Conservation (phyloP, 1,140 invertebrate species). For the Zophobas atratus region DNA sequence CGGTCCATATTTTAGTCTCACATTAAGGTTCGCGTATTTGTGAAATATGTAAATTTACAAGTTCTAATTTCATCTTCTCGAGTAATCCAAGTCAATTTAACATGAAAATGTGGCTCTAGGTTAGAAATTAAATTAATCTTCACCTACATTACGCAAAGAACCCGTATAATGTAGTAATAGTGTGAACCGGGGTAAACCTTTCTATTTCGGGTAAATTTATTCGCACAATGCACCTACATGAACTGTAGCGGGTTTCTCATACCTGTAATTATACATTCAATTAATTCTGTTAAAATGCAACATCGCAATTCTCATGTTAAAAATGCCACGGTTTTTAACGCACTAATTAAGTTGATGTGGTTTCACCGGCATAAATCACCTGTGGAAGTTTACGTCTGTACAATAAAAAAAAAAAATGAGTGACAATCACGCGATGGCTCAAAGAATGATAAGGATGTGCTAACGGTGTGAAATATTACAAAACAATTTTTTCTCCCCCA, state of each 20-base stretch:
- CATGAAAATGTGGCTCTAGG: background rate
- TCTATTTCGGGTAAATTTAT: constrained; percentile 14
- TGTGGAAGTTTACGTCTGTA: constrained; percentile 9
- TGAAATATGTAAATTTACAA: background rate
- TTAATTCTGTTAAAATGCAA: constrained; percentile 25
- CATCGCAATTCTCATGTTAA: constrained; percentile 15
- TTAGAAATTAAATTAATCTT: constrained; percentile 9
- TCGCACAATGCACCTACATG: background rate
- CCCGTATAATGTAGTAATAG: background rate
- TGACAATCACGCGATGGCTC: constrained; percentile 26
- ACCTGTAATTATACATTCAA: constrained; percentile 15
- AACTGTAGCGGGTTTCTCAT: constrained; percentile 16
- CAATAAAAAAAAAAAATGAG: constrained; percentile 29
- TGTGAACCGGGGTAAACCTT: constrained; percentile 21
- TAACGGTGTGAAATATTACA: background rate
- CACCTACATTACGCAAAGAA: constrained; percentile 5
- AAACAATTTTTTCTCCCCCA: background rate
- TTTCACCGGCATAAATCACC: constrained; percentile 35
- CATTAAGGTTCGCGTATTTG: background rate
- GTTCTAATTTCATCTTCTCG: background rate
- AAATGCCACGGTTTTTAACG: constrained; percentile 13
- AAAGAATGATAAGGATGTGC: background rate
- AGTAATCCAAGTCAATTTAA: background rate
- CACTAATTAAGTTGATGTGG: constrained; percentile 12
- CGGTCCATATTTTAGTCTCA: too few species aligned